Evolutionary conservation across 2,113 vertebrate species (phyloP), one percentile per base, ranked within the genome.

Genomic region (Apistogramma diplotaenia): DNA sequence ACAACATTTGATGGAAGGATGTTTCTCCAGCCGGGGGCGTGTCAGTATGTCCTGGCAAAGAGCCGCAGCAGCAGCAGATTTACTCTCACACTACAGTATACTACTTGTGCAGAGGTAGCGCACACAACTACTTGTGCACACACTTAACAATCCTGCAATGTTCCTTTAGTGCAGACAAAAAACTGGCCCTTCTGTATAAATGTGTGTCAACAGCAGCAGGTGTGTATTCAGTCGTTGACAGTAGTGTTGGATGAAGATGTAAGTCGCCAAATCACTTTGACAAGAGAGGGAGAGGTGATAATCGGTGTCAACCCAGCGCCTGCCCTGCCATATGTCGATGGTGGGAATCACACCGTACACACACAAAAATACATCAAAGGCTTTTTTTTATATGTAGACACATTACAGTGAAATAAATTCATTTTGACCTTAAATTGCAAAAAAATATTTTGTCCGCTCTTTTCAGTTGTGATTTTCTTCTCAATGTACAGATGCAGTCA

Each of bases 1-100:
- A 97, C 97, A 0, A 98, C 98, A 0, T 99, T 99, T 86, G 98
- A 99, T 84, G 98, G 98, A 1, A 96, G 97, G 84, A 97, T 97
- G 93, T 99, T 97, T 91, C 97, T 97, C 61, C 98, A 97, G 85
- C 95, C 97, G 67, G 97, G 98, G 40, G 95, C 95, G 12, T 99
- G 98, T 87, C 98, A 99, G 85, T 99, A 99, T 29, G 95, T 99
- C 82, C 89, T 99, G 78, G 96, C 95, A 70, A 99, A 99, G 94
- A 98, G 97, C 82, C 97, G 94, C 6, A 96, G 96, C 78, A 95
- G 94, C 94, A 96, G 96, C 89, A 97, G 94, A 91, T 99, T 99
- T 89, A 96, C 96, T 1, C 89, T 99, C 81, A 98, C 96, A 10
- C 92, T 99, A 87, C 97, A 98, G 90, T 98, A 99, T 86, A 92